A percentile compares a stretch with the other conserved stretches of the same genome.
phyloP scores from a whole-genome alignment of 1,140 invertebrate genomes.

The Bombus huntii region DNA sequence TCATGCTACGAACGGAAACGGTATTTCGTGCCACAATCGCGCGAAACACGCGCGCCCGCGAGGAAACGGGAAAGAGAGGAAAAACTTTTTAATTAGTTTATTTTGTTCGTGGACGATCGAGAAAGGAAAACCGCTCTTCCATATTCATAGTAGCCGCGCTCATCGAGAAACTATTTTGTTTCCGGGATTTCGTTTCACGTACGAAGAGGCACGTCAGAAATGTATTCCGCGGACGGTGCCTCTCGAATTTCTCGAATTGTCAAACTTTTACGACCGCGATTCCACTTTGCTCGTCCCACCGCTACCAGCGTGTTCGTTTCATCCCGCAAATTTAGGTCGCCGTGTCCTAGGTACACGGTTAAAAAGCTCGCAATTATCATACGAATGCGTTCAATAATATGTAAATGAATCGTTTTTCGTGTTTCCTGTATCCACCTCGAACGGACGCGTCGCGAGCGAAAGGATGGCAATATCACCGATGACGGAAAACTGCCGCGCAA shows the following conservation, averaged over 20 bases:
- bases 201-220: slow-evolving; percentile 35
- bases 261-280: slow-evolving; percentile 43
- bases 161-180: slow-evolving; percentile 49
- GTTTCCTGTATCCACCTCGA: neutral
- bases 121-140: slow-evolving; percentile 6
- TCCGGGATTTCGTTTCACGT: slow-evolving; percentile 34
- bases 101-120: neutral
- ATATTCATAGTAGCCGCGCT: slow-evolving; percentile 19
- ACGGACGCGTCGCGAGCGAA: neutral
- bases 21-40: neutral
- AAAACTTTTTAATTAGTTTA: slow-evolving; percentile 43
- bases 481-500: neutral
- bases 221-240: slow-evolving; percentile 16
- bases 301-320: neutral
- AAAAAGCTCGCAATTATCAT: slow-evolving; percentile 40
- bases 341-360: neutral
- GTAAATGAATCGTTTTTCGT: slow-evolving; percentile 15
- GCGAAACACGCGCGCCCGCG: neutral
- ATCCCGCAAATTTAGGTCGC: slow-evolving; percentile 32
- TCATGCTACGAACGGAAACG: neutral
- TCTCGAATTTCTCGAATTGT: slow-evolving; percentile 47
- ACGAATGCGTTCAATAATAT: slow-evolving; percentile 29
- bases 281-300: neutral
- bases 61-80: neutral
- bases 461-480: no score